Percentiles rank a stretch among this genome's conserved stretches.
phyloP scores from a whole-genome alignment of 1,140 invertebrate species.

The Augochlora pura region DNA sequence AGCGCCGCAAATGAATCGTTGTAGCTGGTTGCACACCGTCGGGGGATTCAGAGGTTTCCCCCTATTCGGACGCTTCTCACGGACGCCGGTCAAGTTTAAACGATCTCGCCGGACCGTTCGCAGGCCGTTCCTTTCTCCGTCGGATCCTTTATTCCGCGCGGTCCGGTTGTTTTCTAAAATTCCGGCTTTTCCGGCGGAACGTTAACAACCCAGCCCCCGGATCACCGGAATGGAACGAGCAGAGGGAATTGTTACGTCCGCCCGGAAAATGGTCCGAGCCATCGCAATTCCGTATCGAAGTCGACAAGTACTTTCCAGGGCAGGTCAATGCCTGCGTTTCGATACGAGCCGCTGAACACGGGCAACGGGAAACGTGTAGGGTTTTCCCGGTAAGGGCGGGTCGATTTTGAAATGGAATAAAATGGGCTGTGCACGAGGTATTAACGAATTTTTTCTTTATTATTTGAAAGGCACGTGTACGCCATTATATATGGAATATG shows the following conservation, averaged over 20 bases:
- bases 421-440: too few relatives aligned
- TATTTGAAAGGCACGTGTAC: too few relatives aligned
- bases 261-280: background rate
- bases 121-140: background rate
- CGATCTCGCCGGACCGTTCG: background rate
- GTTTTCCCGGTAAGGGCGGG: too few relatives aligned
- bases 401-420: too few relatives aligned
- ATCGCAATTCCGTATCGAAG: background rate
- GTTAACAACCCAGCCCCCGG: background rate
- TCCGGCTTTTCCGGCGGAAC: slow-evolving; percentile 2
- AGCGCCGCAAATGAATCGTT: background rate
- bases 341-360: background rate
- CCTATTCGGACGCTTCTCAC: background rate
- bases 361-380: background rate
- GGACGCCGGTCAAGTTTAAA: background rate
- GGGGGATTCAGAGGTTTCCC: background rate
- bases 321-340: background rate
- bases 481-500: too few relatives aligned
- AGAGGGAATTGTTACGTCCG: slow-evolving; percentile 1
- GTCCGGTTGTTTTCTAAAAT: slow-evolving; percentile 2
- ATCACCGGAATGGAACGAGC: background rate
- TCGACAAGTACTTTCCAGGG: background rate
- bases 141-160: background rate
- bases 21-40: background rate
- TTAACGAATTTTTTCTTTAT: too few relatives aligned